Percentiles rank a stretch among this genome's conserved stretches.
Conservation (phyloP, 2,888 invertebrate species). For the Troides aeacus region DNA sequence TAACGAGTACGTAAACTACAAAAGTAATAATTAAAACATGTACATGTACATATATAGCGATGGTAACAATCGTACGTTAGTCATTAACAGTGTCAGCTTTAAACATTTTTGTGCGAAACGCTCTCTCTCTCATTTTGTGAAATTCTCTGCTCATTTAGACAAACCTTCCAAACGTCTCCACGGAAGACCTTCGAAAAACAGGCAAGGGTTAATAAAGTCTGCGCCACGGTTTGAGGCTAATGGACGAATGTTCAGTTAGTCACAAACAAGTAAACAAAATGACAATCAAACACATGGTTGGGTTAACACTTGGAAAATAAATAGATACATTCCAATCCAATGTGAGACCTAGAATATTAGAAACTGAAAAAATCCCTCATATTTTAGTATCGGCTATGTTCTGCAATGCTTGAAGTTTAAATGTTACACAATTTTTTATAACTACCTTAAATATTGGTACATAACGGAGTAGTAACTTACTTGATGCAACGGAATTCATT, state of each 20-base stretch:
- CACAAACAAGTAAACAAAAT: slow-evolving; percentile 34
- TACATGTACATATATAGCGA: slow-evolving; percentile 38
- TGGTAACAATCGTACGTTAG: slow-evolving; percentile 61
- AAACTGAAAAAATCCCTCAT: background rate
- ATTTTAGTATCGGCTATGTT: background rate
- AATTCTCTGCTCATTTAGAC: slow-evolving; percentile 71
- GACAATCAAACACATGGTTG: slow-evolving; percentile 7
- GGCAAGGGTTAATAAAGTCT: slow-evolving; percentile 71
- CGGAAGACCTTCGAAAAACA: slow-evolving; percentile 82
- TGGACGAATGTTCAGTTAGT: slow-evolving; percentile 45
- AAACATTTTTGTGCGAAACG: slow-evolving; percentile 64
- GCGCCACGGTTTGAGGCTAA: slow-evolving; percentile 68
- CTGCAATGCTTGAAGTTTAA: background rate
- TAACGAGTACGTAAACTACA: slow-evolving; percentile 32
- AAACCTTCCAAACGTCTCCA: slow-evolving; percentile 84
- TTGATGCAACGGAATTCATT: too few species aligned
- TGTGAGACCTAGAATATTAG: slow-evolving; percentile 28
- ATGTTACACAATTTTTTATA: background rate
- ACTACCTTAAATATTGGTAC: too few species aligned
- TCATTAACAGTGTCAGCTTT: slow-evolving; percentile 53
- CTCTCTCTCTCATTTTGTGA: slow-evolving; percentile 63
- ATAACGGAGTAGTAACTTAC: too few species aligned
- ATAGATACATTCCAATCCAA: slow-evolving; percentile 21
- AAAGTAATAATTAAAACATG: slow-evolving; percentile 17
- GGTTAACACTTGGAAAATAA: background rate